Evolutionary conservation across 2,113 vertebrate species (phyloP).

Genomic region (Paramormyrops kingsleyae): DNA sequence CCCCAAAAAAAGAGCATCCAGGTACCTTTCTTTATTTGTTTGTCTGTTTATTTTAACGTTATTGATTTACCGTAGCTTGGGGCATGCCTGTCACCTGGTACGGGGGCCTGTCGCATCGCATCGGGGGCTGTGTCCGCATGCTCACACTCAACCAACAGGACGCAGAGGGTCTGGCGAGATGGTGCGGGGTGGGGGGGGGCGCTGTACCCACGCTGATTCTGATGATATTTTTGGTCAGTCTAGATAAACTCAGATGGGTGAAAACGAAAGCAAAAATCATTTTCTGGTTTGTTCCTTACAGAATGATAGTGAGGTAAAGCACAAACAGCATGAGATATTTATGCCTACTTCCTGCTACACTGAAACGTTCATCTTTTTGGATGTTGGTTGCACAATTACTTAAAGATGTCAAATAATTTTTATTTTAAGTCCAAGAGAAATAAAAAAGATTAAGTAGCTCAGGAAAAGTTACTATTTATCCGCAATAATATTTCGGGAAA

Average conservation of each 20-base stretch:
- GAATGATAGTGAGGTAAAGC: background rate
- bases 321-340: background rate
- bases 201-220: background rate
- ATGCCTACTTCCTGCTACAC: background rate
- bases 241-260: background rate
- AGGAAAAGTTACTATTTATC: constrained; percentile 64
- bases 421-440: constrained; percentile 58
- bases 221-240: background rate
- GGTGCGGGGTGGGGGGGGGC: background rate
- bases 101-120: background rate
- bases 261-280: background rate
- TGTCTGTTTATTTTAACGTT: constrained; percentile 18
- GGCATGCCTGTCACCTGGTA: background rate
- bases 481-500: constrained; percentile 62
- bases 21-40: constrained; percentile 28
- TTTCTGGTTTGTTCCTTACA: background rate
- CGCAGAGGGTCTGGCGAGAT: no score
- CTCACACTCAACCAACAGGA: background rate
- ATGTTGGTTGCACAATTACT: background rate
- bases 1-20: constrained; percentile 27
- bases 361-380: background rate
- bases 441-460: constrained; percentile 60
- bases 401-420: background rate
- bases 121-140: background rate
- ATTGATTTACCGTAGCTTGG: background rate